These are phyloP conservation scores for Montipora capricornis DNA, from an alignment of 64 coral and sea anemone genomes.

Conservation along the genomic window DNA sequence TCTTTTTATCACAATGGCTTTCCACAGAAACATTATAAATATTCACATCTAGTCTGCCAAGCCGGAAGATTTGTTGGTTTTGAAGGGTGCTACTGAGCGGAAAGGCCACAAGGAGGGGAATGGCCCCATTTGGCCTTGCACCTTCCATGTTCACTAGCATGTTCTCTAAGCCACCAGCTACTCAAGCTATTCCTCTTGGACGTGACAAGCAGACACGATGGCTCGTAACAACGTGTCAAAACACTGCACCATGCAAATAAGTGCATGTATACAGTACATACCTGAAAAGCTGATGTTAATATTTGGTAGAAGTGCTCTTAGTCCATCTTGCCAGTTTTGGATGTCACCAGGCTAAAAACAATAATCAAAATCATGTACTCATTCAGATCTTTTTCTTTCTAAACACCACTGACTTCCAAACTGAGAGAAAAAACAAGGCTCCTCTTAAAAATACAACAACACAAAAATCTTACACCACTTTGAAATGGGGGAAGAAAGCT, in stretches of 20 bases:
- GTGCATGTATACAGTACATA: not conserved
- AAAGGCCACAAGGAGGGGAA: no score
- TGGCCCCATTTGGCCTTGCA: no score
- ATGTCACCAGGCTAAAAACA: constrained; percentile 60
- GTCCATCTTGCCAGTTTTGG: constrained; percentile 91
- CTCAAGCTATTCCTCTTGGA: no score
- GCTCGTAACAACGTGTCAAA: no score
- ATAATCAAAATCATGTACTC: not conserved
- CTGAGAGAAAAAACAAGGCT: not conserved
- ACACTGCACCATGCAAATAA: not conserved
- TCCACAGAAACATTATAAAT: no score
- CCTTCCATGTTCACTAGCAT: no score
- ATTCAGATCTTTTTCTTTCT: not conserved
- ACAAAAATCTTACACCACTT: constrained; percentile 20
- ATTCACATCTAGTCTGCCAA: no score
- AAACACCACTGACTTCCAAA: not conserved
- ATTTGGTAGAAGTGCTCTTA: constrained; percentile 93
- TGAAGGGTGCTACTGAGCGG: no score
- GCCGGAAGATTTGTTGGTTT: no score
- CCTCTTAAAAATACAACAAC: not conserved
- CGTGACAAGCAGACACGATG: no score
- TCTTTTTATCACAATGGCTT: no score
- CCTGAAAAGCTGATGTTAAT: constrained; percentile 99
- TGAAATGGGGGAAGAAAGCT: constrained; percentile 2
- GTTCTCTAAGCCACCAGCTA: no score